Evolutionary conservation across 1,140 invertebrate species (phyloP).

Genomic region (Trachymyrmex cornetzi): DNA sequence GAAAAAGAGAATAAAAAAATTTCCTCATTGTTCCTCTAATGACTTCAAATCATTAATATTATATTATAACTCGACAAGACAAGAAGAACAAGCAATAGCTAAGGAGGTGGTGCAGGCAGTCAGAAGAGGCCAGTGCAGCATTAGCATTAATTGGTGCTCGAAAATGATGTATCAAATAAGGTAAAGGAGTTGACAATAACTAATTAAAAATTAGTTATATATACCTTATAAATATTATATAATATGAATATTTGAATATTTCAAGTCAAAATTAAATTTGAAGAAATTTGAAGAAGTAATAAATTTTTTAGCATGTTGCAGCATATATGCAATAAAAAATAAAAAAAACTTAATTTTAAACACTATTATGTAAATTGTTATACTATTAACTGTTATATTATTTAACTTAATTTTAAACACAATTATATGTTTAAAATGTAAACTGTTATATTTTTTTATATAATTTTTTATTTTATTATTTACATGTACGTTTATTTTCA

Average conservation of each 20-base stretch:
- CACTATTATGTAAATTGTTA: neutral
- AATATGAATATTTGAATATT: neutral
- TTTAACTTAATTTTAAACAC: neutral
- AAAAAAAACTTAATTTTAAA: neutral
- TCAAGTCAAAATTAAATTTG: neutral
- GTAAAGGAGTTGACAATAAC: slow-evolving; percentile 57
- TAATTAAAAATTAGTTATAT: neutral
- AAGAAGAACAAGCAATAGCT: slow-evolving; percentile 80
- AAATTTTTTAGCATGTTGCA: neutral
- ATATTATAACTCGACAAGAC: slow-evolving; percentile 62
- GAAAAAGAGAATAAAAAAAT: neutral
- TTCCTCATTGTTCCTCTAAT: neutral
- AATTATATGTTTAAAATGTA: no score
- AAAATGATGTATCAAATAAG: slow-evolving; percentile 78
- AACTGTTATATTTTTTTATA: neutral
- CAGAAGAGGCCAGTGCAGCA: slow-evolving; percentile 76
- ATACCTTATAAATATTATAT: no score
- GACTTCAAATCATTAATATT: slow-evolving; percentile 14
- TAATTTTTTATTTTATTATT: slow-evolving; percentile 1
- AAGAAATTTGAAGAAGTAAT: neutral
- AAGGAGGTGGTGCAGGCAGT: slow-evolving; percentile 80
- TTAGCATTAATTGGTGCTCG: slow-evolving; percentile 77
- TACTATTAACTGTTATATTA: no score
- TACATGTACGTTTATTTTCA: neutral
- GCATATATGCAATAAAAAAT: neutral